A percentile compares a stretch with the other conserved stretches of the same genome.
Conservation (phyloP, 2,113 vertebrate genomes). For the Hippocampus zosterae region DNA sequence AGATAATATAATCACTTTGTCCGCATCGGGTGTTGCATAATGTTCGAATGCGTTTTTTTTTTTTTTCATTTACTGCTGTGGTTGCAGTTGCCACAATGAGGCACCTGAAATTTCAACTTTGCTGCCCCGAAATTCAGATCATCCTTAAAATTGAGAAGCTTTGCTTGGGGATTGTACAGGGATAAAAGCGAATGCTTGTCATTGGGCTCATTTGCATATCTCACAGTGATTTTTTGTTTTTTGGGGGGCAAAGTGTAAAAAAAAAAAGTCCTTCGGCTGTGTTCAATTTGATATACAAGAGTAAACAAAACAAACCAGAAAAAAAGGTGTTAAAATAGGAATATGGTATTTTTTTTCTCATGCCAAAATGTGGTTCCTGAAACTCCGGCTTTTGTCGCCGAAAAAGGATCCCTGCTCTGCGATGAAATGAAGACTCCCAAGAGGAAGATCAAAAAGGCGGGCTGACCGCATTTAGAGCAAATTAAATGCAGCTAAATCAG, state of each 20-base stretch:
- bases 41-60: not conserved
- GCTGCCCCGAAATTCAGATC: not conserved
- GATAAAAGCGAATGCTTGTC: not conserved
- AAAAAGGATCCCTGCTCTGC: not conserved
- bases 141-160: not conserved
- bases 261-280: not conserved
- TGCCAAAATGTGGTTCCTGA: not conserved
- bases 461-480: not conserved
- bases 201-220: not conserved
- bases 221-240: not conserved
- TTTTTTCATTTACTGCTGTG: not conserved
- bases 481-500: not conserved
- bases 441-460: not conserved
- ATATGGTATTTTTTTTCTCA: not conserved
- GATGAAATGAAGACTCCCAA: not conserved
- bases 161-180: not conserved
- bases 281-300: not conserved
- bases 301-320: not conserved
- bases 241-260: not conserved
- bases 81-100: not conserved
- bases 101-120: not conserved
- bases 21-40: not conserved
- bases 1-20: not conserved
- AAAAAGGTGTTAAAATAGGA: not conserved
- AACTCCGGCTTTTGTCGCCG: not conserved